phyloP scores from a whole-genome alignment of 2,888 invertebrate genomes.

The Syrista parreyssii region DNA sequence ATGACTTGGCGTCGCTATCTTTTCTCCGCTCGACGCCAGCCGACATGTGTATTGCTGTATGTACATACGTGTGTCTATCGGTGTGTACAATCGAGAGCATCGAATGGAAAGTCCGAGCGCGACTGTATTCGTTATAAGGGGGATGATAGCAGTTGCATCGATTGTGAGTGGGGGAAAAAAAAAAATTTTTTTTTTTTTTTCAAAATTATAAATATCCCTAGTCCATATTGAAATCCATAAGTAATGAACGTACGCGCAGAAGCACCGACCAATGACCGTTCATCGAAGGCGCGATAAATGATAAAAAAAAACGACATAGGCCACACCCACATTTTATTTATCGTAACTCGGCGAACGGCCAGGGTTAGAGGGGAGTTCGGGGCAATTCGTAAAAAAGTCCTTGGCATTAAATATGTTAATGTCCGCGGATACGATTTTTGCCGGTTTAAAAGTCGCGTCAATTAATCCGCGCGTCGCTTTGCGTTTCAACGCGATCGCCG shows the following conservation, averaged over 20 bases:
- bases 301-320: constrained; percentile 20
- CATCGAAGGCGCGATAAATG: constrained; percentile 30
- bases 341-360: constrained; percentile 19
- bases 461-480: background rate
- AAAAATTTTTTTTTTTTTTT: too few species aligned
- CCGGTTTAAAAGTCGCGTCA: too few species aligned
- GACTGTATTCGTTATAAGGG: background rate
- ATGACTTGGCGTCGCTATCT: constrained; percentile 31
- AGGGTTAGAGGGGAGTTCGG: too few species aligned
- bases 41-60: background rate
- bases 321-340: constrained; percentile 40
- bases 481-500: background rate
- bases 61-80: too few species aligned
- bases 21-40: constrained; percentile 22
- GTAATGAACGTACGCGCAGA: background rate
- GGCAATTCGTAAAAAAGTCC: constrained; percentile 40
- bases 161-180: too few species aligned
- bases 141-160: background rate
- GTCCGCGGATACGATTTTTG: constrained; percentile 9
- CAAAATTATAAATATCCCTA: background rate
- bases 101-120: background rate
- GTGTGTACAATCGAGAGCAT: background rate
- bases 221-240: background rate
- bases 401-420: constrained; percentile 61
- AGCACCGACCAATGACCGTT: background rate